A percentile compares a stretch with the other conserved stretches of the same genome.
These are phyloP conservation scores for Caenorhabditis imperialis DNA, from an alignment of 2,888 invertebrate genomes.

Conservation along the genomic window DNA sequence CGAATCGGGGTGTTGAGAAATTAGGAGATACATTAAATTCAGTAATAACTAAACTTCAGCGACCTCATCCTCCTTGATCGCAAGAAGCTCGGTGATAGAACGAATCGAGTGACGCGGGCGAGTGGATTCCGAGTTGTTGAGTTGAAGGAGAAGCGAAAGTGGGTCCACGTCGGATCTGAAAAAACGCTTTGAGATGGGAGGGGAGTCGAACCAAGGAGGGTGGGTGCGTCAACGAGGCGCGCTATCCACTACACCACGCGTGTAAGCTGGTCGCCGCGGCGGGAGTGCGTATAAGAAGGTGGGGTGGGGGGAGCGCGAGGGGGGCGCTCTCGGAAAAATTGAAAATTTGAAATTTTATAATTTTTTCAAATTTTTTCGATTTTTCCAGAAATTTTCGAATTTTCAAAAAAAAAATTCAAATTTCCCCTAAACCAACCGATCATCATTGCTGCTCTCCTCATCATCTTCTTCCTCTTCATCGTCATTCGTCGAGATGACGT, in stretches of 20 bases:
- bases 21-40: too few relatives aligned
- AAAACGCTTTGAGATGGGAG: too few relatives aligned
- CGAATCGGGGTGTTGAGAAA: too few relatives aligned
- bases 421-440: constrained; percentile 21
- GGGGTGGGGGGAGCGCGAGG: too few relatives aligned
- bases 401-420: too few relatives aligned
- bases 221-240: too few relatives aligned
- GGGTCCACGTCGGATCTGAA: constrained; percentile 31
- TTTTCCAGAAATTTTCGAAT: neutral
- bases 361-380: neutral
- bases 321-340: neutral
- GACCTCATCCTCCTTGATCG: constrained; percentile 35
- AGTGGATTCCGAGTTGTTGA: constrained; percentile 4
- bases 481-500: too few relatives aligned
- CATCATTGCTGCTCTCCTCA: constrained; percentile 27
- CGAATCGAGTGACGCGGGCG: constrained; percentile 51
- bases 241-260: too few relatives aligned
- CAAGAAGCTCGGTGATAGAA: constrained; percentile 47
- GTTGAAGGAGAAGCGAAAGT: constrained; percentile 20
- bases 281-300: too few relatives aligned
- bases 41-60: neutral
- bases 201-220: too few relatives aligned
- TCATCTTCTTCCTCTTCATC: constrained; percentile 28
- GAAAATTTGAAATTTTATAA: too few relatives aligned
- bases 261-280: too few relatives aligned